Evolutionary conservation across 2,113 vertebrate species (phyloP).

Genomic region (Hyaena hyaena): DNA sequence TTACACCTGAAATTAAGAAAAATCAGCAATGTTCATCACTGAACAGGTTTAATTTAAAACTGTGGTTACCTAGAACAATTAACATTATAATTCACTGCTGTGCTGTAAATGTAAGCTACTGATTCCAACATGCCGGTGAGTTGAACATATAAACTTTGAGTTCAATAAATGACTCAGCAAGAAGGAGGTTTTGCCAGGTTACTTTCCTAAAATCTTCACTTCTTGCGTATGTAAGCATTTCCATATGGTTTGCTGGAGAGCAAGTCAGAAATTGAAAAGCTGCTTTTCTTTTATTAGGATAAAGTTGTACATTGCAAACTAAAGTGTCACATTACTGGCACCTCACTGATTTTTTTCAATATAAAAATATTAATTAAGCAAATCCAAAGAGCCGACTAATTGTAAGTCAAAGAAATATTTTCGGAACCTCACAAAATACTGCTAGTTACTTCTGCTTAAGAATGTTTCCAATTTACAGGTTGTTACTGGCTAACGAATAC

Average conservation of each 20-base stretch:
- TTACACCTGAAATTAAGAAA: constrained; percentile 43
- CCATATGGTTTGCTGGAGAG: not conserved
- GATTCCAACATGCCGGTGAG: not conserved
- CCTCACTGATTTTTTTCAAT: not conserved
- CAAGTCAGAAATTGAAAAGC: not conserved
- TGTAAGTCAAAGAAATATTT: not conserved
- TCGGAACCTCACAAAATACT: not conserved
- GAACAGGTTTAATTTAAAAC: constrained; percentile 29
- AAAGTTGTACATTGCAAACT: constrained; percentile 23
- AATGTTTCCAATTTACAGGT: not conserved
- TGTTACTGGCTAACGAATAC: not conserved
- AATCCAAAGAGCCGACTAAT: not conserved
- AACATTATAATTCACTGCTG: not conserved
- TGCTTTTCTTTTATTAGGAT: constrained; percentile 5
- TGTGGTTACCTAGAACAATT: not conserved
- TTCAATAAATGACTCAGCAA: not conserved
- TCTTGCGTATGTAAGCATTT: not conserved
- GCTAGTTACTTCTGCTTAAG: not conserved
- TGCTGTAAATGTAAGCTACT: not conserved
- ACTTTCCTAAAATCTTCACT: not conserved
- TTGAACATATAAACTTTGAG: not conserved
- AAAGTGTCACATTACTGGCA: not conserved
- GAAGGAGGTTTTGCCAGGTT: not conserved
- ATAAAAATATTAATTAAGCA: constrained; percentile 10
- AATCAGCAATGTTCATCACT: not conserved